These are phyloP conservation scores for Neodiprion pinetum DNA, from an alignment of 1,140 invertebrate genomes.

Conservation along the genomic window DNA sequence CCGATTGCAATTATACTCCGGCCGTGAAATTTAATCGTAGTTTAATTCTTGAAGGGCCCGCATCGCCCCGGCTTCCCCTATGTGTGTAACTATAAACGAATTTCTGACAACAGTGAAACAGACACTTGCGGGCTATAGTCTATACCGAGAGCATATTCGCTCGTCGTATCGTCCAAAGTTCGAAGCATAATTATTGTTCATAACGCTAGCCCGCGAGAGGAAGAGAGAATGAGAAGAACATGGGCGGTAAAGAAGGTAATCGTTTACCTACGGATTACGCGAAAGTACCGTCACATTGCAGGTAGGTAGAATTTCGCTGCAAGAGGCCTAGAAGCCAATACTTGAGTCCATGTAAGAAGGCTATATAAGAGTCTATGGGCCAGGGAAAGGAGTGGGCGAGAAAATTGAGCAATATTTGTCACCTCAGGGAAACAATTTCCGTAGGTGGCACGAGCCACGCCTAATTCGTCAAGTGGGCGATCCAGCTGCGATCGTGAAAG, in stretches of 20 bases:
- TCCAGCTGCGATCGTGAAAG: background rate
- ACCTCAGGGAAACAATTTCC: background rate
- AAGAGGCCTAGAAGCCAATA: background rate
- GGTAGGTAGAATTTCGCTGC: background rate
- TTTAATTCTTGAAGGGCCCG: too few relatives aligned
- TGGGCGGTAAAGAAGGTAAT: background rate
- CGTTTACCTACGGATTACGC: background rate
- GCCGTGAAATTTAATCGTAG: too few relatives aligned
- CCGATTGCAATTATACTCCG: too few relatives aligned
- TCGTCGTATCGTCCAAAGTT: background rate
- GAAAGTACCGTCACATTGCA: background rate
- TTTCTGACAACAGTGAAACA: too few relatives aligned
- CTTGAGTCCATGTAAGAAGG: background rate
- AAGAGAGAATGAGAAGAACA: background rate
- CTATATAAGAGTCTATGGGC: background rate
- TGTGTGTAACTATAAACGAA: too few relatives aligned
- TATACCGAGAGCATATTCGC: too few relatives aligned
- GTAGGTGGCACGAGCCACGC: background rate
- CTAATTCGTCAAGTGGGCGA: constrained; percentile 4
- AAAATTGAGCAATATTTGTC: background rate
- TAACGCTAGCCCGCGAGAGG: background rate
- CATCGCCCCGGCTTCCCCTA: too few relatives aligned
- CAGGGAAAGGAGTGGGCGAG: constrained; percentile 3
- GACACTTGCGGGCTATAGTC: too few relatives aligned
- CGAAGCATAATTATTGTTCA: background rate